Evolutionary conservation across 2,888 invertebrate species (phyloP), one percentile per base, ranked within the genome.

Genomic region (Eupeodes luniger): DNA sequence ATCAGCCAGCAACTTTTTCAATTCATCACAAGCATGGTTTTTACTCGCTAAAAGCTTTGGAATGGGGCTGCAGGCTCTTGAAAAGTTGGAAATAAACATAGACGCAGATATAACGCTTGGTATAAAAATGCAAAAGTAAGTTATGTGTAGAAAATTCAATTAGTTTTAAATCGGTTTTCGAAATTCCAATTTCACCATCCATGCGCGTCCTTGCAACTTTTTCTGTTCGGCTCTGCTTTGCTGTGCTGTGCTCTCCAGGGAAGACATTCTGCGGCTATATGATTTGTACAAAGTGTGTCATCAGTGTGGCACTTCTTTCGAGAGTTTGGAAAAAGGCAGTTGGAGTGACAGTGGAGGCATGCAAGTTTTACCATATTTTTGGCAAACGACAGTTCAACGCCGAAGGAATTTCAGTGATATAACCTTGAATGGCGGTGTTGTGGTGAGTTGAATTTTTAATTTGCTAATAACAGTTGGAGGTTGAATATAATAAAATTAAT

Each of bases 71-170:
- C 67, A 14, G 14, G 36, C 76, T 77, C 59, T 76, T 5, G 49
- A 51, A 5, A n/a, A 77, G 12, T 61, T 90, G 12, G 90, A 90
- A 70, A 91, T 93, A 16, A 90, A 90, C 59, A 89, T 92, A 34
- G 91, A 93, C 89, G 91, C 93, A 7, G 93, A 93, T 61, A 90
- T 93, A 75, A 92, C 93, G 10, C 90, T 93, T 66, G 91, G 91
- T 62, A 84, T 92, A 66, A 62, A 75, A 64, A 67, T 81, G 67
- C 59, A 61, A 69, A 88, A 75, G 90, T 90, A 80, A 85, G 89
- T 75, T 80, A 61, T 82, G 77, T 76, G 67, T 72, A 51, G 61
- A 62, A 51, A 80, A 87, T 87, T 80, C 67, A 87, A 87, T 87
- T 87, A 87, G 76, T 83, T 72, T 55, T 61, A 80, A 87, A 87